Evolutionary conservation across 2,888 invertebrate genomes (phyloP), one percentile per base, ranked within the genome.

Genomic region (Bedellia somnulentella): DNA sequence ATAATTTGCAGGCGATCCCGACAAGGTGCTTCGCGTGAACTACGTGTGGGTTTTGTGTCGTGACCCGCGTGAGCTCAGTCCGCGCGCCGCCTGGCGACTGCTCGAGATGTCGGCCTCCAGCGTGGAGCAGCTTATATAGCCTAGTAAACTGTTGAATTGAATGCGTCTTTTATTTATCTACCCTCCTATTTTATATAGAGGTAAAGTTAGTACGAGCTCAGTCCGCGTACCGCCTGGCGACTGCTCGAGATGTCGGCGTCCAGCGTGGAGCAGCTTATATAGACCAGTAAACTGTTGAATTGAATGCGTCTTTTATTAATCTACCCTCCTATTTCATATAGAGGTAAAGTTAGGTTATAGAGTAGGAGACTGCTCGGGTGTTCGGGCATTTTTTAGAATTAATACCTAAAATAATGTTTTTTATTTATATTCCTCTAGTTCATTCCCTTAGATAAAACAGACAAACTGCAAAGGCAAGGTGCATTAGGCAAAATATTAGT

Each of bases 41-140:
- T 94, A 99, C 54, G 93, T 97, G 18, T 99, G 99, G 99, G 98
- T 97, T 2, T 75, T 99, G 45, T 99, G 99, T 57, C 76, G 99
- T 35, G 99, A 99, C 62, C 90, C 91, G 14, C 83, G 87, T 38
- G 97, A 98, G 61, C 60, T 96, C 24, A 92, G 98, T 77, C 90
- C 98, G 0, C 87, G 87, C 46, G 90, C 97, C 1, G 98, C 98
- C 0, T 99, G 99, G 99, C 81, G 93, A 53, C 71, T 99, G 24
- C 79, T 99, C 33, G 99, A 99, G 54, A 58, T 93, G 14, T 89
- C 91, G 5, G 91, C 90, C 1, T 89, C 82, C 44, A 89, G 91
- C 55, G 84, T 85, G 35, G 92, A 93, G 64, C 93, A 93, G 57
- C 80, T 89, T 47, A 86, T 89, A 45, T 89, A 86, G 70, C 37